Base-by-base conservation (phyloP, 2,113 vertebrate genomes). In the Campylomormyrus tamandua region DNA sequence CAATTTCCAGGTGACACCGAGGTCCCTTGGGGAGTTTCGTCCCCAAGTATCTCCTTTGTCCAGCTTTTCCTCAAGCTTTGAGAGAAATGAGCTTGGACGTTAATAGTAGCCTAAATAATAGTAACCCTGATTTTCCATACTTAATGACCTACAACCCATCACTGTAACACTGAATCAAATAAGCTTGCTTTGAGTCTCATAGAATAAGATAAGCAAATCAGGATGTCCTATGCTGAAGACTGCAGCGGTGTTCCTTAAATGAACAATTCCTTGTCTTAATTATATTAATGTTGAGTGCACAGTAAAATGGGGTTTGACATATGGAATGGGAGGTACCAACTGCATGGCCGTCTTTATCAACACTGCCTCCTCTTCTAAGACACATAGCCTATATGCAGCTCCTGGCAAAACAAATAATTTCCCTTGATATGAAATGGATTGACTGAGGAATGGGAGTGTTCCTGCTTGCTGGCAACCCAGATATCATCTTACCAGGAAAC, bases 151-250 rank as follows among this genome's bases (percentile, higher is more conserved):
- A 77, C 80, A n/a, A 24, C 3, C 49, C 27, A 27, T 48, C 88
- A 87, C 49, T 31, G 21, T 27, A 88, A 74, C 50, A 85, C 52
- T 89, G 89, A 92, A 39, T 92, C 46, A 70, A 84, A 45, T 39
- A 27, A 46, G 70, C 45, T 52, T 87, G 49, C 66, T 87, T n/a
- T 46, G 77, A 87, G 35, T 21, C 52, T 35, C 74, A 35, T 46
- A 10, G 48, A 88, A 21, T 48, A 85, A 49, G 77, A 45, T 48
- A 83, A 83, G 42, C 42, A n/a, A 46, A 39, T 19, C 42, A 21
- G 45, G 21, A 84, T 84, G 1, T 84, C 39, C 83, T 84, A 19
- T 48, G 46, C 19, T 21, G 45, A 84, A 84, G 42, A 84, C 6
- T 83, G 7, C 39, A 48, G 45, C 42, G 3, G n/a, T 9, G 45